Conservation (phyloP, 2,888 invertebrate genomes). For the Perithous albicinctus region DNA sequence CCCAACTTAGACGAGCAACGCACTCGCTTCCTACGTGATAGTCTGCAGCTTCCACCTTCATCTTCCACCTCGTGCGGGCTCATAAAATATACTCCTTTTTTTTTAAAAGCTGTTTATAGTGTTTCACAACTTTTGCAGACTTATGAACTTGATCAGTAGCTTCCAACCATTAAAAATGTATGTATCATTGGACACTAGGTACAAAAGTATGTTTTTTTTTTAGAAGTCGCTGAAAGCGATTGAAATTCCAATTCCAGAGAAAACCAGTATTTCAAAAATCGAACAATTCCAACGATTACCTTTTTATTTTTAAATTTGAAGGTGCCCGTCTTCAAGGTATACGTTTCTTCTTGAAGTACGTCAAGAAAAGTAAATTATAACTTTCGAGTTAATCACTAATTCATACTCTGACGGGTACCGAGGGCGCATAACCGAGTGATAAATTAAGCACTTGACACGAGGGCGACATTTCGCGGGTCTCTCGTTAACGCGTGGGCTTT, state of each 20-base stretch:
- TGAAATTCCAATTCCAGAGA: no score
- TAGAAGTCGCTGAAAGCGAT: no score
- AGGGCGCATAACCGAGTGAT: neutral
- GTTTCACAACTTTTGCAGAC: conserved; percentile 19
- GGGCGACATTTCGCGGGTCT: neutral
- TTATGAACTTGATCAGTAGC: neutral
- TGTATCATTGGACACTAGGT: no score
- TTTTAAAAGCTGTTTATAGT: conserved; percentile 46
- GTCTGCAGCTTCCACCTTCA: conserved; percentile 53
- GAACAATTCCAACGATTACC: no score
- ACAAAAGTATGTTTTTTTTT: no score
- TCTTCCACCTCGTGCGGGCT: conserved; percentile 30
- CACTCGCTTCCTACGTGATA: conserved; percentile 51
- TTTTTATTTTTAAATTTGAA: no score
- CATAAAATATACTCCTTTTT: conserved; percentile 30
- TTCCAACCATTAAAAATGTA: neutral
- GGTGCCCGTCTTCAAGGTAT: neutral
- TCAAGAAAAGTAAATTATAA: neutral
- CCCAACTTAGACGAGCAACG: conserved; percentile 60
- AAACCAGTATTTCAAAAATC: no score
- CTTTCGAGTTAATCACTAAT: conserved; percentile 9
- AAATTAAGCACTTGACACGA: conserved; percentile 23
- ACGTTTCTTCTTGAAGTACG: neutral
- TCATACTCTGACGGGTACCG: neutral
- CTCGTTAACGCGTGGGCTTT: conserved; percentile 49